A percentile compares a stretch with the other conserved stretches of the same genome.
Evolutionary conservation across 2,113 vertebrate species (phyloP).

Genomic region (Apaloderma vittatum): DNA sequence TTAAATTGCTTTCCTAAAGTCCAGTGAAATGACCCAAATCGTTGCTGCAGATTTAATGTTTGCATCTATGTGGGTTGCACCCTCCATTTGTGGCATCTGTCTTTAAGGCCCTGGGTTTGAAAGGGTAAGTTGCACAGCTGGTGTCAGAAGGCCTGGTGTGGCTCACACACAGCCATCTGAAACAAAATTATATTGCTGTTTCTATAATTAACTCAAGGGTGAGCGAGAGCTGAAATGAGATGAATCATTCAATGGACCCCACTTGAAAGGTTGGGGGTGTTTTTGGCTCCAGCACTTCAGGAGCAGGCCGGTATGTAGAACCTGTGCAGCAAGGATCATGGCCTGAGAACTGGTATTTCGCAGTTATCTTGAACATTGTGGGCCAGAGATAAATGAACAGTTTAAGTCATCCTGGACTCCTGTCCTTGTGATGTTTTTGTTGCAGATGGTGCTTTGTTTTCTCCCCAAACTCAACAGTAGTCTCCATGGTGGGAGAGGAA

Average conservation of each 20-base stretch:
- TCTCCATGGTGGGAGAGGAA: not conserved
- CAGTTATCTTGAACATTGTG: not conserved
- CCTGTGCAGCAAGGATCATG: not conserved
- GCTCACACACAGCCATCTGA: not conserved
- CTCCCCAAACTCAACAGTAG: not conserved
- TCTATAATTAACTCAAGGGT: not conserved
- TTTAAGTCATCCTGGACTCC: not conserved
- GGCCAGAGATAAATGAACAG: slow-evolving; percentile 10
- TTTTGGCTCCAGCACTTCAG: slow-evolving; percentile 30
- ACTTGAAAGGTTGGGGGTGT: slow-evolving; percentile 25
- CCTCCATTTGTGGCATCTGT: not conserved
- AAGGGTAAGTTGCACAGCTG: not conserved
- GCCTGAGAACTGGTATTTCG: slow-evolving; percentile 6
- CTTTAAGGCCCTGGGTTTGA: not conserved
- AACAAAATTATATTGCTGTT: slow-evolving; percentile 1
- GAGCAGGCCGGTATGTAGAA: slow-evolving; percentile 10
- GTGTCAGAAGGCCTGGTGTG: not conserved
- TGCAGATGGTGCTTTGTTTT: not conserved
- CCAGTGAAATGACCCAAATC: not conserved
- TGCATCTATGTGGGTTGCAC: not conserved
- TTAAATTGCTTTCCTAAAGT: not conserved
- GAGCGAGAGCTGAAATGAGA: slow-evolving; percentile 16
- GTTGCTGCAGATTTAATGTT: not conserved
- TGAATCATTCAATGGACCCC: slow-evolving; percentile 29
- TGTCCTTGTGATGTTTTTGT: not conserved